Percentiles rank a stretch among this genome's conserved stretches.
phyloP scores from a whole-genome alignment of 30 jellyfish, hydroid and myxozoan species.

The Cassiopea xamachana region DNA sequence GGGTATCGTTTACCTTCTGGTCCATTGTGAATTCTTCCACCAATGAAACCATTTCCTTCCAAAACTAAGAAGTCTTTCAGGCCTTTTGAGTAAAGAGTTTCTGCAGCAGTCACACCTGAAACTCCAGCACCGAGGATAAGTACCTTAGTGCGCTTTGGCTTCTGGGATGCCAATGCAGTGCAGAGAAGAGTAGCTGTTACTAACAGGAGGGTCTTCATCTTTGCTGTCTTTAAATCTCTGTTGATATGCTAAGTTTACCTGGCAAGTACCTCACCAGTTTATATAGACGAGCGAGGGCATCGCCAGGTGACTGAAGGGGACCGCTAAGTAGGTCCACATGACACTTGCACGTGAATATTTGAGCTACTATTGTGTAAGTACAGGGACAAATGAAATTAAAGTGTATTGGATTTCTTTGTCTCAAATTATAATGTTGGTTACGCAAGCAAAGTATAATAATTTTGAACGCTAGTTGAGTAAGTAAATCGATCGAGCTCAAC shows the following conservation, averaged over 20 bases:
- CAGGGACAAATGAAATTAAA: neutral
- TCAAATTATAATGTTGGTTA: no score
- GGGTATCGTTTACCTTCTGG: constrained; percentile 30
- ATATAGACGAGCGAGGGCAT: no score
- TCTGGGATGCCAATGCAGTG: neutral
- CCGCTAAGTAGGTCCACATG: neutral
- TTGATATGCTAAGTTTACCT: neutral
- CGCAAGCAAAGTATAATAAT: no score
- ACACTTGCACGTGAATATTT: neutral
- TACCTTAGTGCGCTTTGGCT: constrained; percentile 54
- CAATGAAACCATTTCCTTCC: constrained; percentile 75
- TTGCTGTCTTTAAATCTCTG: neutral
- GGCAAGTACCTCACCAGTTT: neutral
- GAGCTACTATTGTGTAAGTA: neutral
- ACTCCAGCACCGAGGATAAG: constrained; percentile 83
- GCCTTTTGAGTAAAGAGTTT: constrained; percentile 56
- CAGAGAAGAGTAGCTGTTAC: neutral
- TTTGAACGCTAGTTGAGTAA: no score
- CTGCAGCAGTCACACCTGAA: constrained; percentile 80
- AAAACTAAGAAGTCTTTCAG: constrained; percentile 58
- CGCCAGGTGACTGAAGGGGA: no score
- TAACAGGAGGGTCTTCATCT: neutral
- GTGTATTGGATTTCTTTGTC: no score
- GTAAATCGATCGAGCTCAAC: no score
- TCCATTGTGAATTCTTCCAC: constrained; percentile 67